A percentile compares a stretch with the other conserved stretches of the same genome.
phyloP scores from a whole-genome alignment of 2,888 invertebrate species.

The Lepidocyrtinus sp. region DNA sequence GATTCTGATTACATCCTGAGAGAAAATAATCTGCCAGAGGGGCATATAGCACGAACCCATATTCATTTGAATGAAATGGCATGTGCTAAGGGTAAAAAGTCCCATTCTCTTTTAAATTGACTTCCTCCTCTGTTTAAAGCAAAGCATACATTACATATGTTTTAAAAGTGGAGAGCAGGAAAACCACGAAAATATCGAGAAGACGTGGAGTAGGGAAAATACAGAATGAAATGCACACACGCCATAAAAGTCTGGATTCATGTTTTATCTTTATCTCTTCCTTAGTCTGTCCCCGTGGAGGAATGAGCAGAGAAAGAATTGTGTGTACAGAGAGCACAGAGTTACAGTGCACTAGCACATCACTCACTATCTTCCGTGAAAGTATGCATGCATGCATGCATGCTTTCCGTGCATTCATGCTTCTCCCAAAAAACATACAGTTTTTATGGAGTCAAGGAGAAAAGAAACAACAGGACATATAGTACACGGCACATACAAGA shows the following conservation, averaged over 20 bases:
- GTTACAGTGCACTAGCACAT: too few species aligned
- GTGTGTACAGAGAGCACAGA: neutral
- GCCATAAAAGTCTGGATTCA: constrained; percentile 42
- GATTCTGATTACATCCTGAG: constrained; percentile 32
- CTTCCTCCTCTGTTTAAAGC: neutral
- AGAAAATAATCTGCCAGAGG: neutral
- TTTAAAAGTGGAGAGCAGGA: neutral
- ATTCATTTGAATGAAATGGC: constrained; percentile 1
- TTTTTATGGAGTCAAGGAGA: too few species aligned
- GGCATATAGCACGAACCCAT: neutral
- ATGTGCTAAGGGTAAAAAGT: neutral
- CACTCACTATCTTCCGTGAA: too few species aligned
- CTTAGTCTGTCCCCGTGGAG: constrained; percentile 43
- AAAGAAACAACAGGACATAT: too few species aligned
- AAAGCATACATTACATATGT: neutral
- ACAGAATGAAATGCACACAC: constrained; percentile 26
- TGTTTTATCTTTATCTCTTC: constrained; percentile 57
- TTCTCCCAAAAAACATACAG: too few species aligned
- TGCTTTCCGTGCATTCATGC: too few species aligned
- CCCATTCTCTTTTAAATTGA: neutral
- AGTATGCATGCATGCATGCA: too few species aligned
- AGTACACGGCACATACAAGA: too few species aligned
- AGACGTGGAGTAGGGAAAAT: neutral
- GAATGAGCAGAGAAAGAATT: neutral
- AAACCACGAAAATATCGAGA: neutral